These are phyloP conservation scores for Ceyx melanurus DNA, from an alignment of 2,113 vertebrate species.

Conservation along the genomic window DNA sequence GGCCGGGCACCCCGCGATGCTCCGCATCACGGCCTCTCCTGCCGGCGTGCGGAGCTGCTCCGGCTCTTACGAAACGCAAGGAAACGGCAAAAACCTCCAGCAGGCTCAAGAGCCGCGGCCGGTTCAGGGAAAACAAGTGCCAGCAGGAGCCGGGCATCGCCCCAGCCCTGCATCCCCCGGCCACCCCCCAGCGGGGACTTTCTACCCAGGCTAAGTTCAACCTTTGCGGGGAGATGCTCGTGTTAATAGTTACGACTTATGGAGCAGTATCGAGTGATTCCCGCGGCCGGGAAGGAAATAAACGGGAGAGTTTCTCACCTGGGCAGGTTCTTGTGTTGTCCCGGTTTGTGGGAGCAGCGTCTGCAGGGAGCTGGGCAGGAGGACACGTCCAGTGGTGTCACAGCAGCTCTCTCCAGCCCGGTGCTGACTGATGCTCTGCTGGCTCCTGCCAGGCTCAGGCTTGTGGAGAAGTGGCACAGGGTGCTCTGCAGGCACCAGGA, in stretches of 20 bases:
- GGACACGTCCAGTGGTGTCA: neutral
- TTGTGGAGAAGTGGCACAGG: rapidly evolving
- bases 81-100: rapidly evolving
- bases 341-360: rapidly evolving
- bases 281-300: neutral
- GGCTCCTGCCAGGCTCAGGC: neutral
- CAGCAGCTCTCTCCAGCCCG: neutral
- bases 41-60: neutral
- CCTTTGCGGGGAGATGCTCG: neutral
- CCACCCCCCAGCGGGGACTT: rapidly evolving
- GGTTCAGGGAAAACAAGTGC: neutral
- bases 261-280: neutral
- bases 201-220: neutral
- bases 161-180: neutral
- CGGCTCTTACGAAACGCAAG: rapidly evolving
- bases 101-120: neutral
- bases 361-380: neutral
- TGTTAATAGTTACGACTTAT: rapidly evolving
- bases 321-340: neutral
- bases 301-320: neutral
- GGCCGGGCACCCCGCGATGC: rapidly evolving
- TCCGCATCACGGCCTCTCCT: rapidly evolving
- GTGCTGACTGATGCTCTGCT: neutral
- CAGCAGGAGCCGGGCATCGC: neutral
- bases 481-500: neutral